Base-by-base conservation (phyloP, 53 echinoderm and acorn worm genomes). In the Patiria pectinifera region DNA sequence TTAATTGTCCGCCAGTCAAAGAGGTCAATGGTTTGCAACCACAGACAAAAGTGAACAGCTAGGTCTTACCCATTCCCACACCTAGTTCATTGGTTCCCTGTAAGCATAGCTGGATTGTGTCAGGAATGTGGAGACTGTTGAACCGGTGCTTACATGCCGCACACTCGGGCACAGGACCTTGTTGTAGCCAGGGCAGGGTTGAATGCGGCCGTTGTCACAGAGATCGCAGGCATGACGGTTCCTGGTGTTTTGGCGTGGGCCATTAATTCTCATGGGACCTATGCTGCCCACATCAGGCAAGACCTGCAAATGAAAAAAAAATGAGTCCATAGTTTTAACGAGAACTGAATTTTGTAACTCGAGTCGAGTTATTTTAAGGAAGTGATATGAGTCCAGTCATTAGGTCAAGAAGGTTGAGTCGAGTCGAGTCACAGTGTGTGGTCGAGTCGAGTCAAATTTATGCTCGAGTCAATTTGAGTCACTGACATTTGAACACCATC, bases 71-170 rank as follows among this genome's bases (percentile, higher is more conserved):
- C 16, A 69, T 18, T 15, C 45, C 45, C 79, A 23, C 16, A 22
- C 24, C 81, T 81, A 90, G 66, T 90, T 77, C 24, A 90, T 9
- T 14, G 90, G 82, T 22, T 80, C 89, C 10, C 84, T 82, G 23
- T 92, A 89, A 5, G 78, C 80, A 19, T 62, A 47, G 9, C 93
- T 91, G 16, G 89, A 72, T 48, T 97, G 96, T 2, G 98, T 96
- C 23, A 98, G 91, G 86, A 98, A 98, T 19, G 96, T 98, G 70
- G 98, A 98, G 1, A 94, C 96, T 24, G 98, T 98, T 53, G 96
- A 96, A 26, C 98, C 96, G 4, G 96, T 96, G 74, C 98, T 96
- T 21, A 94, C 87, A 43, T 98, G 98, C 0, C 84, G 94, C 23
- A 46, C 82, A 81, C 98, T 96, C 19, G 92, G 70, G 35, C 86